A percentile compares a stretch with the other conserved stretches of the same genome.
Conservation (phyloP, 1,140 invertebrate genomes). For the Drosophila pseudoananassae region DNA sequence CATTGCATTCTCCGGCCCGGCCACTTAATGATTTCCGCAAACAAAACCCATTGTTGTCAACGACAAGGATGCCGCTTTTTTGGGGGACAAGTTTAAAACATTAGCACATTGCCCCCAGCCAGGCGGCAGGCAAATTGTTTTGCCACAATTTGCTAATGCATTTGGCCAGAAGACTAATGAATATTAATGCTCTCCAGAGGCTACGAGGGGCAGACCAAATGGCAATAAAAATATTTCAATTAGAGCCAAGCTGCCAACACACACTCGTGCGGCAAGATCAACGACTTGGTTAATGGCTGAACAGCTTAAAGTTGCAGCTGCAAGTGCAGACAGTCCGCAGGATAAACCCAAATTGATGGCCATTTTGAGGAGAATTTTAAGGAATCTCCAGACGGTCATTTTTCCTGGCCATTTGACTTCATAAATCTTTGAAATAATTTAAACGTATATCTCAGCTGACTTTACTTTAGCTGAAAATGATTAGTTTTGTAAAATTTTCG, state of each 20-base stretch:
- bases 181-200: slow-evolving; percentile 60
- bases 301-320: slow-evolving; percentile 70
- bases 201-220: slow-evolving; percentile 12
- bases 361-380: not conserved
- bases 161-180: slow-evolving; percentile 68
- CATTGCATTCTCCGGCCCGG: slow-evolving; percentile 50
- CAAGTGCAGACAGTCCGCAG: slow-evolving; percentile 47
- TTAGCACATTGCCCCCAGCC: slow-evolving; percentile 48
- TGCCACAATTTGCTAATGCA: slow-evolving; percentile 75
- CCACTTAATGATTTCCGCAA: slow-evolving; percentile 82
- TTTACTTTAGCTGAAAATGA: not conserved
- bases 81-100: slow-evolving; percentile 63
- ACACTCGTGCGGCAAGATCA: slow-evolving; percentile 61
- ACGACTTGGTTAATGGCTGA: slow-evolving; percentile 79
- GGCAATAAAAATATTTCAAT: slow-evolving; percentile 82
- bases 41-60: slow-evolving; percentile 65
- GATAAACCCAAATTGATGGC: slow-evolving; percentile 69
- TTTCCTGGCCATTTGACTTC: not conserved
- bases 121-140: slow-evolving; percentile 16
- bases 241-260: slow-evolving; percentile 76
- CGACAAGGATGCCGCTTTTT: slow-evolving; percentile 2
- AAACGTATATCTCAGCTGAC: not conserved
- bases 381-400: not conserved
- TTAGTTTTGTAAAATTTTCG: not conserved
- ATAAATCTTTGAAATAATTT: not conserved